A percentile compares a stretch with the other conserved stretches of the same genome.
Conservation (phyloP, 64 coral and sea anemone species). For the Montipora capricornis region DNA sequence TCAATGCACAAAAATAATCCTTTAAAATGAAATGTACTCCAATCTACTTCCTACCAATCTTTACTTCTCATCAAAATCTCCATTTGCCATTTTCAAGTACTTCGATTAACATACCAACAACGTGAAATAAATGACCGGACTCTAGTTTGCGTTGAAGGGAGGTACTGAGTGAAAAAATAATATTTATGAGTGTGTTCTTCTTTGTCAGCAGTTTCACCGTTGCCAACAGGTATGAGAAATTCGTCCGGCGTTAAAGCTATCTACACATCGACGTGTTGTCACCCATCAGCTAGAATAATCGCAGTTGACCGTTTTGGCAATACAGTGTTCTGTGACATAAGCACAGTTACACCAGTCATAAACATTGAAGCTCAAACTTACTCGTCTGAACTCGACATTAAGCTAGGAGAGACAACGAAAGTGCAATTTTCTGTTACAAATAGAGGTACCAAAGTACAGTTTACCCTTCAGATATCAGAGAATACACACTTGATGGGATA, state of each 20-base stretch:
- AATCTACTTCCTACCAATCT: no score
- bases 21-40: no score
- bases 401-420: not conserved
- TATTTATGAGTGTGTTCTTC: not conserved
- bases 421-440: constrained; percentile 24
- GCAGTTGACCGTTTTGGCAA: constrained; percentile 18
- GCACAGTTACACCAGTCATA: constrained; percentile 8
- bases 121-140: no score
- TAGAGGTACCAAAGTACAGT: not conserved
- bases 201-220: constrained; percentile 1
- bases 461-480: not conserved
- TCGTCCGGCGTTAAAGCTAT: not conserved
- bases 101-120: no score
- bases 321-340: constrained; percentile 16
- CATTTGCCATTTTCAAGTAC: no score
- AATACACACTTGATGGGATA: not conserved
- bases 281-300: constrained; percentile 19
- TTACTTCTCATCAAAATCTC: no score
- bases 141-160: no score
- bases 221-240: not conserved
- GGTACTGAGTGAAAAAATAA: no score
- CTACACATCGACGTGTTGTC: constrained; percentile 19
- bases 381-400: not conserved
- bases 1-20: no score
- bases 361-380: constrained; percentile 5